Conservation (phyloP, 2,113 vertebrate genomes). For the Oxygymnocypris stewartii region DNA sequence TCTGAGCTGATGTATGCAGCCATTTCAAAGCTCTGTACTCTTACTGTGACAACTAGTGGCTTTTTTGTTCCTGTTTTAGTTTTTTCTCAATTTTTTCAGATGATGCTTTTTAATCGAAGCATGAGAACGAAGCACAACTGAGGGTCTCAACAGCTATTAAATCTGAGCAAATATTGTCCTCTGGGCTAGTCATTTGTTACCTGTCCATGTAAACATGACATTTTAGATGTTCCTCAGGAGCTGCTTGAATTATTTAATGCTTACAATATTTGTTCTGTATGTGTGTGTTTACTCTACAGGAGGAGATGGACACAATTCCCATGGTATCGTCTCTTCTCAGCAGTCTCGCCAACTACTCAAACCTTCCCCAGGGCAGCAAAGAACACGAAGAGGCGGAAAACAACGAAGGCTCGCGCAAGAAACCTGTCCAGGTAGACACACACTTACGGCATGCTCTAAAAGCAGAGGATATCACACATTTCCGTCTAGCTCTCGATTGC, state of each 20-base stretch:
- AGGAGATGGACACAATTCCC: slow-evolving; percentile 98
- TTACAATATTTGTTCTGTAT: background rate
- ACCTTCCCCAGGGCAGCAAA: slow-evolving; percentile 92
- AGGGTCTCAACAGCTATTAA: background rate
- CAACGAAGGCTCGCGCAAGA: slow-evolving; percentile 85
- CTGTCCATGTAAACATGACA: background rate
- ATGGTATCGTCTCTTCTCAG: slow-evolving; percentile 97
- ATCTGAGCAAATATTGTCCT: background rate
- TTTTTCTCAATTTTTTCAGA: background rate
- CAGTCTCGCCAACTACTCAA: slow-evolving; percentile 96
- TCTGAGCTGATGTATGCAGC: background rate
- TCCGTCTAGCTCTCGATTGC: background rate
- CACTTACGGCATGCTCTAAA: background rate
- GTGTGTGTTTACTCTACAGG: slow-evolving; percentile 64
- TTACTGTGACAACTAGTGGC: background rate
- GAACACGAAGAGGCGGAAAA: slow-evolving; percentile 97
- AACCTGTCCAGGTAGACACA: slow-evolving; percentile 58
- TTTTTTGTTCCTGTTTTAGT: background rate
- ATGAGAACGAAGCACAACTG: background rate
- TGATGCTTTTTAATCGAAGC: background rate
- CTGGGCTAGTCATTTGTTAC: background rate
- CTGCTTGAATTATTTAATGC: background rate
- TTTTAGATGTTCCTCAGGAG: background rate
- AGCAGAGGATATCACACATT: background rate
- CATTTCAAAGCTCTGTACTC: background rate